These are phyloP conservation scores for human (Homo sapiens) DNA, from an alignment of 2,113 vertebrate species.

Conservation along the genomic window GRCh38 chr1:4955501-4956000, in stretches of 20 bases:
- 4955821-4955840: background rate
- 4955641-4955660: too few relatives aligned
- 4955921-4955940: accelerated
- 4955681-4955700: too few relatives aligned
- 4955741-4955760: background rate
- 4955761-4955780: background rate
- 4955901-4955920: background rate
- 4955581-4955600: background rate
- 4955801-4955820: background rate
- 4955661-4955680: background rate
- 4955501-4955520: accelerated
- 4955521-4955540: background rate
- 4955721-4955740: background rate
- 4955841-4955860: background rate
- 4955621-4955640: accelerated
- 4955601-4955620: accelerated
- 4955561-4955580: background rate
- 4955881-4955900: background rate
- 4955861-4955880: accelerated
- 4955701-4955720: background rate
- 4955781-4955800: background rate
- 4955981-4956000: accelerated
- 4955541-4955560: background rate
- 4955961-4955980: background rate
- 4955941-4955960: too few relatives aligned